Percentiles rank a stretch among this genome's conserved stretches.
Evolutionary conservation across 2,888 invertebrate genomes (phyloP).

Genomic region (Cataglyphis cursor): DNA sequence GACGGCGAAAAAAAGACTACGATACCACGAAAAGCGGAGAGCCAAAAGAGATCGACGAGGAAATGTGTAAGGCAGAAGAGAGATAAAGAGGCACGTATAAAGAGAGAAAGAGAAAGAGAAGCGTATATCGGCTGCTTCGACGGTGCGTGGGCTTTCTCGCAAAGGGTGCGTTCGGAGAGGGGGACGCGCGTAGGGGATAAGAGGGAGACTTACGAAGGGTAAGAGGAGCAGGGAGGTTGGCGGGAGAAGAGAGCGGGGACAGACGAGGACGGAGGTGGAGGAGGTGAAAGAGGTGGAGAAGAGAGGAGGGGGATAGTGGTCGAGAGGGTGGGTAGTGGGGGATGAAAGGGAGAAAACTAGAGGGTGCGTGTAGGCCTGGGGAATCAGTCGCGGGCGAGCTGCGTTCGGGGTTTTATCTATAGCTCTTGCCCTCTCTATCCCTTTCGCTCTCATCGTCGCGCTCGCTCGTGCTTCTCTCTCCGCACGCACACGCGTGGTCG

Average conservation of each 20-base stretch:
- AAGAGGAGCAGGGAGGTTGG: conserved; percentile 67
- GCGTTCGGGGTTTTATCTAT: conserved; percentile 86
- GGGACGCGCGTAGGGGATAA: conserved; percentile 80
- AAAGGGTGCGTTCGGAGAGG: conserved; percentile 80
- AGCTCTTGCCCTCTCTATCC: conserved; percentile 77
- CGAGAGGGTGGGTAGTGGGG: conserved; percentile 79
- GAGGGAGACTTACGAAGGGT: conserved; percentile 75
- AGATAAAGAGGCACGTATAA: conserved; percentile 42
- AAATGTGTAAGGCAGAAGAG: conserved; percentile 52
- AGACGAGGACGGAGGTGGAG: conserved; percentile 62
- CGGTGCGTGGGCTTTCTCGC: conserved; percentile 83
- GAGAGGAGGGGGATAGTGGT: conserved; percentile 68
- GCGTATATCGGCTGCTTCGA: conserved; percentile 75
- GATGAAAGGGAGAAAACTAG: conserved; percentile 84
- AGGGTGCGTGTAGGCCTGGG: conserved; percentile 86
- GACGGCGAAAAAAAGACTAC: conserved; percentile 56
- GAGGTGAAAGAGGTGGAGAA: conserved; percentile 43
- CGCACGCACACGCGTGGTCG: conserved; percentile 24
- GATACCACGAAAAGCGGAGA: conserved; percentile 61
- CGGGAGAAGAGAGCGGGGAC: conserved; percentile 61
- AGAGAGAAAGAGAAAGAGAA: conserved; percentile 44
- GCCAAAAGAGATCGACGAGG: conserved; percentile 41
- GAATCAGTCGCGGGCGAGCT: conserved; percentile 87
- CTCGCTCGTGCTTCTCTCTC: conserved; percentile 32
- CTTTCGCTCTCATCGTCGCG: conserved; percentile 71